phyloP scores from a whole-genome alignment of 2,797 vertebrate species.

The Scolopax bukidnonensis region DNA sequence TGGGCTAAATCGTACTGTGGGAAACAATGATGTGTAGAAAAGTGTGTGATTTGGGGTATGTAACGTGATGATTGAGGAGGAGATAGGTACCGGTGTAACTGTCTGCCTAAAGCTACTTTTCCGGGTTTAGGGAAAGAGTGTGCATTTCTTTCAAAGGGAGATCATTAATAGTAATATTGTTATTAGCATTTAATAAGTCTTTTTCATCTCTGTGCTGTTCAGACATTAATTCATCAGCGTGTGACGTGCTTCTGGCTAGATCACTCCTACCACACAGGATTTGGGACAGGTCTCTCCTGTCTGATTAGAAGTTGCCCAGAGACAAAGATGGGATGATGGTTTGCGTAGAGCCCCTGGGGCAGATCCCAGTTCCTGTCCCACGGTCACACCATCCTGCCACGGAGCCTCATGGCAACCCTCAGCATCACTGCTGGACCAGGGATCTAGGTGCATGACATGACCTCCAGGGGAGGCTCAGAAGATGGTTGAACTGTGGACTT shows the following conservation, averaged over 20 bases:
- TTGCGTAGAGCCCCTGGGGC: neutral
- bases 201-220: conserved; percentile 8
- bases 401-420: neutral
- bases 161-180: neutral
- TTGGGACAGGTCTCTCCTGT: conserved; percentile 48
- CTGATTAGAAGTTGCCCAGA: neutral
- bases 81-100: neutral
- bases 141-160: neutral
- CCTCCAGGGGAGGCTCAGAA: neutral
- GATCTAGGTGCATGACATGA: fast-evolving
- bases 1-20: neutral
- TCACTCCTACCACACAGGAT: neutral
- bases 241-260: neutral
- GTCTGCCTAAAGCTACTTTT: neutral
- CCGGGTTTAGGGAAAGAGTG: neutral
- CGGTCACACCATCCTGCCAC: neutral
- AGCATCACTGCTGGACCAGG: neutral
- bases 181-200: neutral
- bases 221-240: neutral
- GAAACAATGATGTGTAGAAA: neutral
- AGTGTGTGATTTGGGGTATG: neutral
- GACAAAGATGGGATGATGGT: neutral
- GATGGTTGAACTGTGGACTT: neutral
- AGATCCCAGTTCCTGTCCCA: neutral
- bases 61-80: neutral